Percentiles rank a stretch among this genome's conserved stretches.
Conservation (phyloP, 2,888 invertebrate species). For the Emmelina monodactyla region DNA sequence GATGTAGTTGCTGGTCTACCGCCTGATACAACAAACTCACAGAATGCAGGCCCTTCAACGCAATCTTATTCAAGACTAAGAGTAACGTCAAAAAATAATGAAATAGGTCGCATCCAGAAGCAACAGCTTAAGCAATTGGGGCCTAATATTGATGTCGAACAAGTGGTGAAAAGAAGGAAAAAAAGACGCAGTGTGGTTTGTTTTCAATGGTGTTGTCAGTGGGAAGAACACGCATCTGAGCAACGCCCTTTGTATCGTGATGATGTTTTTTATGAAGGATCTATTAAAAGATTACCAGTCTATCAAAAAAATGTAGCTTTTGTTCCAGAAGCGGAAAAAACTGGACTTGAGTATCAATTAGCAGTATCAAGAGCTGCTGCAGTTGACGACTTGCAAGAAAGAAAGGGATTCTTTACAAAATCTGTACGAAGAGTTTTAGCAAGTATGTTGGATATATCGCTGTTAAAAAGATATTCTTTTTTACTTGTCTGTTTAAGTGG, state of each 20-base stretch:
- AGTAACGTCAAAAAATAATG: no score
- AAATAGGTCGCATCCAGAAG: no score
- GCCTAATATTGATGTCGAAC: no score
- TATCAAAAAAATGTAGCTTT: conserved; percentile 46
- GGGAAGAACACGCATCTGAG: conserved; percentile 41
- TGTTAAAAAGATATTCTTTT: conserved; percentile 39
- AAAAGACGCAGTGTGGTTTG: no score
- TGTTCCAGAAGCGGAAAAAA: conserved; percentile 26
- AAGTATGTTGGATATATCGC: conserved; percentile 49
- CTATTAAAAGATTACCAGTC: conserved; percentile 32
- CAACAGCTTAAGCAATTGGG: no score
- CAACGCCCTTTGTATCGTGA: conserved; percentile 53
- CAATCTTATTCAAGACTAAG: no score
- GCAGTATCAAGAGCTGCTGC: conserved; percentile 52
- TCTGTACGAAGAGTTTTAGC: conserved; percentile 47
- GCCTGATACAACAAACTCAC: no score
- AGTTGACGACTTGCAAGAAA: conserved; percentile 37
- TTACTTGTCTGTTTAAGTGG: conserved; percentile 31
- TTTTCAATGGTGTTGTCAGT: no score
- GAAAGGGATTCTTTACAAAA: conserved; percentile 41
- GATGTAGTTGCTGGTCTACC: no score
- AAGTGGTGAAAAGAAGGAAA: no score
- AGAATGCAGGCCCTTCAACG: no score
- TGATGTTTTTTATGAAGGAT: conserved; percentile 49
- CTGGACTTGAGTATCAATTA: conserved; percentile 54